Evolutionary conservation across 2,113 vertebrate species (phyloP).

Genomic region (Sinocyclocheilus anophthalmus): DNA sequence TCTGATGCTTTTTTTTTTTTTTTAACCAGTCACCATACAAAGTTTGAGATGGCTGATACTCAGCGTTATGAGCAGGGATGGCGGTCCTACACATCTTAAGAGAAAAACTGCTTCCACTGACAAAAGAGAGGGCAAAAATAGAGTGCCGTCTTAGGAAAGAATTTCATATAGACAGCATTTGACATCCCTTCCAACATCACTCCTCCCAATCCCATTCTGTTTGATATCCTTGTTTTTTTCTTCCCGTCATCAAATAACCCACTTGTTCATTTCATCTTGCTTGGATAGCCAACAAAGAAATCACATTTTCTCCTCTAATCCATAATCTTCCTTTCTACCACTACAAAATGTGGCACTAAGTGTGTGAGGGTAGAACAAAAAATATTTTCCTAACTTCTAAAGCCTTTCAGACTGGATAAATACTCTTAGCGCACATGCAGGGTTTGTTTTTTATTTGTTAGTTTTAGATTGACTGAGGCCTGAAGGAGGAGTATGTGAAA

Average conservation of each 20-base stretch:
- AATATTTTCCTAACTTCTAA: slow-evolving; percentile 64
- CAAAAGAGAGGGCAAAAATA: slow-evolving; percentile 19
- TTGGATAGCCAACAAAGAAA: not conserved
- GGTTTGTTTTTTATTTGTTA: slow-evolving; percentile 48
- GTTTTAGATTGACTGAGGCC: not conserved
- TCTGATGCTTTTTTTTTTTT: not conserved
- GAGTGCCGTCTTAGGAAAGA: not conserved
- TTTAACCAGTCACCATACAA: not conserved
- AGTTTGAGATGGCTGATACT: slow-evolving; percentile 39
- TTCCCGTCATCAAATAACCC: not conserved
- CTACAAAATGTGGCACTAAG: slow-evolving; percentile 16
- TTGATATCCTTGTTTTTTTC: not conserved
- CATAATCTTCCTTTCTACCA: not conserved
- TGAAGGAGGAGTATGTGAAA: not conserved
- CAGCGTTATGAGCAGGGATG: slow-evolving; percentile 16
- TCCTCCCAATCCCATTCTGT: not conserved
- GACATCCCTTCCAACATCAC: not conserved
- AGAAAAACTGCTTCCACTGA: slow-evolving; percentile 23
- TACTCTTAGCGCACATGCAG: slow-evolving; percentile 22
- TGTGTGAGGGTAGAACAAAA: slow-evolving; percentile 7
- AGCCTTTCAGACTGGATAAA: slow-evolving; percentile 68
- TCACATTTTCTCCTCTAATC: not conserved
- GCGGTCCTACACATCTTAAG: slow-evolving; percentile 13
- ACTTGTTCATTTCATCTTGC: not conserved
- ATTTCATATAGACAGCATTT: not conserved